These are phyloP conservation scores for Eristalis arbustorum DNA, from an alignment of 2,888 invertebrate genomes.

Conservation along the genomic window DNA sequence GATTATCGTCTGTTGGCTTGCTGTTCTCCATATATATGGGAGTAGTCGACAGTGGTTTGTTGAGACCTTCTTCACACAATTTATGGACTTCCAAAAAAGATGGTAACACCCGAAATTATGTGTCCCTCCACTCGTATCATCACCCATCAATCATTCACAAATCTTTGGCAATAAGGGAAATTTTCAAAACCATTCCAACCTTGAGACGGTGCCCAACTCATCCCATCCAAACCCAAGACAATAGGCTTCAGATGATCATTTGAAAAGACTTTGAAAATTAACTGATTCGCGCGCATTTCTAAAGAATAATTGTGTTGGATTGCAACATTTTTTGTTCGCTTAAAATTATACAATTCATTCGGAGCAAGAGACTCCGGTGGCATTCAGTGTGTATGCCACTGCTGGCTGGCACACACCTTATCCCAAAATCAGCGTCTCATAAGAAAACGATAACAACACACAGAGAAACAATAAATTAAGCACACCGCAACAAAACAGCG, in stretches of 20 bases:
- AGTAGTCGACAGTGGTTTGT: too few relatives aligned
- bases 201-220: not conserved
- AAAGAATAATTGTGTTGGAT: not conserved
- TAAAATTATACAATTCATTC: slow-evolving; percentile 14
- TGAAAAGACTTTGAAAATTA: not conserved
- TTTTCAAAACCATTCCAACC: not conserved
- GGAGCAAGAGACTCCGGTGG: not conserved
- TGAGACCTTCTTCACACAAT: too few relatives aligned
- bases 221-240: not conserved
- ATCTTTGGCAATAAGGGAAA: not conserved
- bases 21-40: too few relatives aligned
- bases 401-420: not conserved
- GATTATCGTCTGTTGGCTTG: too few relatives aligned
- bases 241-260: not conserved
- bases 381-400: not conserved
- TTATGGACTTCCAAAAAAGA: too few relatives aligned
- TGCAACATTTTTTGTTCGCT: slow-evolving; percentile 1
- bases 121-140: too few relatives aligned
- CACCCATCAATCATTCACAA: not conserved
- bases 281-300: not conserved
- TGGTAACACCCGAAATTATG: too few relatives aligned
- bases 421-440: not conserved
- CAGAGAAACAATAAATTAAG: not conserved
- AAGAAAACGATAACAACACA: slow-evolving; percentile 3
- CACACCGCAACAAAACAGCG: not conserved